Conservation (phyloP, 1,140 invertebrate species). For the Holcopasites calliopsidis region DNA sequence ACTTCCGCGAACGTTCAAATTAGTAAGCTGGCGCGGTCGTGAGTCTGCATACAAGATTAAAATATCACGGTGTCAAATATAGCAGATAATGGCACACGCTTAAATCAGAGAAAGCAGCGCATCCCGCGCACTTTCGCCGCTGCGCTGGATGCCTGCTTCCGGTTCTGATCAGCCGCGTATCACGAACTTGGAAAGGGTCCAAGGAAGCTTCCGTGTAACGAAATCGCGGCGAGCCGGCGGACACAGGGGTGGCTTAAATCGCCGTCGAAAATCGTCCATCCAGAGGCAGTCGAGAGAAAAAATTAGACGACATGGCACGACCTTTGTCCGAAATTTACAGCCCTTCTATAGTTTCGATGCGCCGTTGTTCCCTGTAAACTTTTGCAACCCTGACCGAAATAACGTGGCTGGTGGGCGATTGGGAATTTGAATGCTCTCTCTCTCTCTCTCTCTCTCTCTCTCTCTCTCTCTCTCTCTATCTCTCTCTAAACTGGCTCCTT, state of each 20-base stretch:
- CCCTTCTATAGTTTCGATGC: not conserved
- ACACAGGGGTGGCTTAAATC: not conserved
- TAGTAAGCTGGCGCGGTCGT: not conserved
- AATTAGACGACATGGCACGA: not conserved
- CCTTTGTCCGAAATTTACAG: not conserved
- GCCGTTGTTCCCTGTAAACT: too few relatives aligned
- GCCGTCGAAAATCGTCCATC: not conserved
- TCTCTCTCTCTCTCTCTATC: too few relatives aligned
- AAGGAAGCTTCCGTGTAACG: not conserved
- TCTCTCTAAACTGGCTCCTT: too few relatives aligned
- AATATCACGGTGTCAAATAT: too few relatives aligned
- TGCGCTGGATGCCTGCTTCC: slow-evolving; percentile 9
- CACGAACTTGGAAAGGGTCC: slow-evolving; percentile 21
- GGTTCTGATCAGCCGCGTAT: not conserved
- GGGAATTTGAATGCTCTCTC: too few relatives aligned
- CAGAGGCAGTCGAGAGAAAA: not conserved
- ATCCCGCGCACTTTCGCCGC: not conserved
- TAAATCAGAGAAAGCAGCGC: not conserved
- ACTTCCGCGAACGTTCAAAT: not conserved
- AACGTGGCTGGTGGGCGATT: not conserved
- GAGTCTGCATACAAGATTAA: not conserved
- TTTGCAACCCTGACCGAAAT: not conserved
- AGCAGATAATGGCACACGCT: too few relatives aligned
- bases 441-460: too few relatives aligned
- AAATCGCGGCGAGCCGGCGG: not conserved